Base-by-base conservation (phyloP, 2,888 invertebrate genomes). In the Diachrysia chrysitis region DNA sequence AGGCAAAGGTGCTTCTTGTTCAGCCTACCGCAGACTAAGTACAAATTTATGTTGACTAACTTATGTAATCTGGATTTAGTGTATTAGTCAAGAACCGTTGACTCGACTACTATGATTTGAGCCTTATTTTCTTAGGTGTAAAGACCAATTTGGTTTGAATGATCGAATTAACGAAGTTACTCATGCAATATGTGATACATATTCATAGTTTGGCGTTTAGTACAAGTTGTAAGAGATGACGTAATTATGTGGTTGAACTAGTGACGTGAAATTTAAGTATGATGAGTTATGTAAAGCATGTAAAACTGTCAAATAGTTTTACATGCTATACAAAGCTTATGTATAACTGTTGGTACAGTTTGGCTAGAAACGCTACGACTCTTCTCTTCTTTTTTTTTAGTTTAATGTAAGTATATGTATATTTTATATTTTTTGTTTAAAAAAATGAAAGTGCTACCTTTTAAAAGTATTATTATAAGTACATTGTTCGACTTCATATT, bases 101-200 rank as follows among this genome's bases (percentile, higher is more conserved):
- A 68, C 25, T 67, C 48, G 55, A 25, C n/a, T 51, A 10, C 37
- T 51, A 14, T 54, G 14, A 59, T 60, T 2, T 69, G 37, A 61
- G 71, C 74, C 69, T 71, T 79, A 60, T 23, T 0, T 0, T 0
- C 12, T 9, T 37, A 3, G 12, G 10, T 3, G 57, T 77, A 78
- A 66, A 58, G 67, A 16, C 25, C 53, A 67, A 64, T 74, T 63
- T 76, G 6, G 61, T 42, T 61, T 72, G 60, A 62, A 58, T 29
- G 16, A 19, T 60, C 25, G 17, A 63, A 66, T 65, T 68, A 74
- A 73, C 69, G 35, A 69, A 73, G 63, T 74, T 64, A 59, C 63
- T 74, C 73, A 68, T 73, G 60, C 76, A 66, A 63, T 73, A 73
- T 66, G 72, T 54, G 66, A 83, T 80, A 78, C 73, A 82, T 81